Conservation (phyloP, 1,140 invertebrate species). For the Drosophila sucinea region DNA sequence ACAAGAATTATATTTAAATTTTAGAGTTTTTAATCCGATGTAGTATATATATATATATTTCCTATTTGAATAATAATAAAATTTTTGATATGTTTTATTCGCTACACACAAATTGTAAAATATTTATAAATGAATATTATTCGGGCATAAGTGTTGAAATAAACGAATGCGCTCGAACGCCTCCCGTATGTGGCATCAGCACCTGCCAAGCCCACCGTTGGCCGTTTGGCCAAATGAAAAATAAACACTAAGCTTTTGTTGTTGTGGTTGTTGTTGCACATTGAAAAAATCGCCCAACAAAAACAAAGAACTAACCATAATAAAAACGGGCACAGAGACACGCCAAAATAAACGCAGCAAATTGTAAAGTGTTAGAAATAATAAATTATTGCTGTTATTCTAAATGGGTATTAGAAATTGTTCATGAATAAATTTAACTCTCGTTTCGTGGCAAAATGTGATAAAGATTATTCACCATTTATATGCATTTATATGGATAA, state of each 20-base stretch:
- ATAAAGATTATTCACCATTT: conserved; percentile 38
- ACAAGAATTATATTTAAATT: not conserved
- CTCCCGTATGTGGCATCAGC: conserved; percentile 11
- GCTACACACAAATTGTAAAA: conserved; percentile 61
- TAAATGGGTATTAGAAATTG: conserved; percentile 76
- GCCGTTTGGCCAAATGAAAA: conserved; percentile 61
- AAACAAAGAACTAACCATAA: conserved; percentile 12
- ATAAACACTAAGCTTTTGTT: conserved; percentile 75
- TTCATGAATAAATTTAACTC: conserved; percentile 75
- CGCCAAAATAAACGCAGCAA: conserved; percentile 47
- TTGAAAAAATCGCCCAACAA: conserved; percentile 21
- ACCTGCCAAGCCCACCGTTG: not conserved
- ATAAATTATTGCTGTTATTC: conserved; percentile 81
- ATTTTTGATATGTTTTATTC: conserved; percentile 27
- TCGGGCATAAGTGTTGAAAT: conserved; percentile 58
- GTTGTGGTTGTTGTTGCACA: conserved; percentile 30
- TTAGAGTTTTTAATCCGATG: conserved; percentile 1
- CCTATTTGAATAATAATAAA: conserved; percentile 26
- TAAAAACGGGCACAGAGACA: conserved; percentile 26
- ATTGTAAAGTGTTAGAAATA: conserved; percentile 82
- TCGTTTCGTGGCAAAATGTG: conserved; percentile 41
- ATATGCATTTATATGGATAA: too few species aligned
- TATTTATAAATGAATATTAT: conserved; percentile 72
- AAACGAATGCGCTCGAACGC: conserved; percentile 58
- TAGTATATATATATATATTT: not conserved